Percentiles rank a stretch among this genome's conserved stretches.
Conservation (phyloP, 2,888 invertebrate species). For the Melipona bicolor region DNA sequence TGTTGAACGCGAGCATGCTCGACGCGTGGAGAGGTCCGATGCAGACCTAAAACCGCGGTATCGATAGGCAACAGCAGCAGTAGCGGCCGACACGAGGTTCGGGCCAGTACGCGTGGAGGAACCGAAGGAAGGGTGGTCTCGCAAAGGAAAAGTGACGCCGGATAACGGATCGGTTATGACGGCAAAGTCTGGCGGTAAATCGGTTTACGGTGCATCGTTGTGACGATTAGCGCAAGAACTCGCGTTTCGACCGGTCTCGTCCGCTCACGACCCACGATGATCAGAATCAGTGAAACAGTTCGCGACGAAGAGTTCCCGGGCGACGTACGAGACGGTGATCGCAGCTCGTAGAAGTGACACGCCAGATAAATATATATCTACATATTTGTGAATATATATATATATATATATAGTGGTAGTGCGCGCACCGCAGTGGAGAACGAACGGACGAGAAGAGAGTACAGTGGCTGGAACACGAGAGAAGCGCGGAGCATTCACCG, state of each 20-base stretch:
- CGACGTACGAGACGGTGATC: conserved; percentile 58
- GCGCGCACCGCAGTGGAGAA: conserved; percentile 27
- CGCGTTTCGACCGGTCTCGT: conserved; percentile 20
- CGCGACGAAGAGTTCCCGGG: conserved; percentile 61
- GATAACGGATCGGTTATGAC: conserved; percentile 76
- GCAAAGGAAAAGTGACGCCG: conserved; percentile 21
- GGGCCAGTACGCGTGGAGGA: conserved; percentile 20
- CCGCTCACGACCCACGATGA: conserved; percentile 47
- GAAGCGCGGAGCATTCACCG: conserved; percentile 23
- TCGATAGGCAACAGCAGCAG: conserved; percentile 24
- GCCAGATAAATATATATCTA: conserved; percentile 29
- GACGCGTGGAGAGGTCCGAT: conserved; percentile 34
- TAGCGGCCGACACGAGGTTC: neutral
- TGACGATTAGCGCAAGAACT: conserved; percentile 47
- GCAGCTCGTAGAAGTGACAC: conserved; percentile 62
- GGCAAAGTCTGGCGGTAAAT: conserved; percentile 79
- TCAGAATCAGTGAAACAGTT: conserved; percentile 55
- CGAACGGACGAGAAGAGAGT: conserved; percentile 5
- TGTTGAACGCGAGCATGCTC: conserved; percentile 54
- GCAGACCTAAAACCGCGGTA: conserved; percentile 47
- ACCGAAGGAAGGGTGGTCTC: neutral
- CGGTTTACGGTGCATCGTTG: conserved; percentile 48
- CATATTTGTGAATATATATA: conserved; percentile 3
- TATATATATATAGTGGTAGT: conserved; percentile 53
- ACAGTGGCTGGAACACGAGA: conserved; percentile 16